phyloP scores from a whole-genome alignment of 2,797 vertebrate genomes.

The Parotocinclus haroldoi region DNA sequence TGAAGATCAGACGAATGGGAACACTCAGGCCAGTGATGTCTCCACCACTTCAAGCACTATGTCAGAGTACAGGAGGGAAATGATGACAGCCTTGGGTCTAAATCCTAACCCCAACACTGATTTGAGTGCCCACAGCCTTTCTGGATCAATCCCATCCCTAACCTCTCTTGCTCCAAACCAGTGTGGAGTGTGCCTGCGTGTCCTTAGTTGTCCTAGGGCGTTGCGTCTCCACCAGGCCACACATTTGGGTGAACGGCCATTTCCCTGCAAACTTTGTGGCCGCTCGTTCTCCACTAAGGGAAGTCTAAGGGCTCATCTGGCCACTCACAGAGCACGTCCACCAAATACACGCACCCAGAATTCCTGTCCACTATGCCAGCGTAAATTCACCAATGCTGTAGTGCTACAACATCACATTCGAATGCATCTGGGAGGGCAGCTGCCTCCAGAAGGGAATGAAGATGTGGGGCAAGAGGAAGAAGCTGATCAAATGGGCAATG shows the following conservation, averaged over 20 bases:
- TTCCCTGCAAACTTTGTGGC: slow-evolving; percentile 88
- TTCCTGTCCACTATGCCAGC: slow-evolving; percentile 88
- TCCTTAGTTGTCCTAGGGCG: slow-evolving; percentile 86
- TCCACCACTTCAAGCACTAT: slow-evolving; percentile 58
- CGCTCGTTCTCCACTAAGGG: slow-evolving; percentile 90
- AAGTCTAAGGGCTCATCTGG: slow-evolving; percentile 85
- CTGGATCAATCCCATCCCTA: slow-evolving; percentile 55
- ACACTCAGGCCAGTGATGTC: slow-evolving; percentile 62
- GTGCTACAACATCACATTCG: slow-evolving; percentile 91
- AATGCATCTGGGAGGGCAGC: slow-evolving; percentile 89
- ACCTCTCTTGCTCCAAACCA: slow-evolving; percentile 76
- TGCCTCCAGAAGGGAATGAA: slow-evolving; percentile 72
- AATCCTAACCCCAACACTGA: slow-evolving; percentile 61
- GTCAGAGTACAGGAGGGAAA: slow-evolving; percentile 70
- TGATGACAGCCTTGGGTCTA: slow-evolving; percentile 76
- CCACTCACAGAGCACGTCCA: slow-evolving; percentile 83
- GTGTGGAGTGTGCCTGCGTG: slow-evolving; percentile 85
- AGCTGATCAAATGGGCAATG: slow-evolving; percentile 34
- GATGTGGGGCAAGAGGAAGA: slow-evolving; percentile 51
- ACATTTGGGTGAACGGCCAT: slow-evolving; percentile 86
- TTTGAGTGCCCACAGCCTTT: slow-evolving; percentile 53
- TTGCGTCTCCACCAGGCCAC: slow-evolving; percentile 87
- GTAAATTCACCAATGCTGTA: slow-evolving; percentile 89
- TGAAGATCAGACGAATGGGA: slow-evolving; percentile 52
- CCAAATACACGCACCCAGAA: slow-evolving; percentile 81